A percentile compares a stretch with the other conserved stretches of the same genome.
Conservation (phyloP, 2,888 invertebrate species). For the Aplocera efformata region DNA sequence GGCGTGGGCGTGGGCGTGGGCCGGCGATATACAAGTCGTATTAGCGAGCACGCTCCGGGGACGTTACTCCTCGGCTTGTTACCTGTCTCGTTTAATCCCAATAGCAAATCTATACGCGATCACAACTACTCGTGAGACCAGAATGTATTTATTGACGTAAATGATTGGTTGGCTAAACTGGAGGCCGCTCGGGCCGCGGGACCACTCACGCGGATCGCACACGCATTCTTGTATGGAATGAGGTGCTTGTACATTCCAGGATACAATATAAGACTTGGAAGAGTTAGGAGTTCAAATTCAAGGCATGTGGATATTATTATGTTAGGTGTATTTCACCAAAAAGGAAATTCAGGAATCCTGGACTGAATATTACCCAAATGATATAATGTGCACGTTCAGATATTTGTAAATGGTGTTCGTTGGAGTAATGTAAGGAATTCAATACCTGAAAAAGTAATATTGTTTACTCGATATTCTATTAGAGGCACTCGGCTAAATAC, state of each 20-base stretch:
- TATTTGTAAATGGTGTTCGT: too few relatives aligned
- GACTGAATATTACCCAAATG: too few relatives aligned
- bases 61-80: slow-evolving; percentile 10
- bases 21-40: slow-evolving; percentile 4
- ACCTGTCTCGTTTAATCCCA: slow-evolving; percentile 19
- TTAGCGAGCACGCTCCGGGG: slow-evolving; percentile 15
- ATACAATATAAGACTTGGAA: slow-evolving; percentile 1
- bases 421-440: too few relatives aligned
- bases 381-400: too few relatives aligned
- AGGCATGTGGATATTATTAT: too few relatives aligned
- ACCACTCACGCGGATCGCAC: slow-evolving; percentile 5
- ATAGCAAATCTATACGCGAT: slow-evolving; percentile 31
- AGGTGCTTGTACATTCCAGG: slow-evolving; percentile 2
- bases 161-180: slow-evolving; percentile 25
- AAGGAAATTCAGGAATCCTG: too few relatives aligned
- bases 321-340: too few relatives aligned
- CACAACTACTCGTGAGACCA: slow-evolving; percentile 23
- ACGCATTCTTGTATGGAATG: slow-evolving; percentile 10
- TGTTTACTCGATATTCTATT: too few relatives aligned
- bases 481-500: too few relatives aligned
- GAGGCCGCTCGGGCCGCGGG: slow-evolving; percentile 3
- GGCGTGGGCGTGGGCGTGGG: too few relatives aligned
- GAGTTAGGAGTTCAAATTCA: not conserved
- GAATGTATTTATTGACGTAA: slow-evolving; percentile 28
- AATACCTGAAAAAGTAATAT: too few relatives aligned